Evolutionary conservation across 2,797 vertebrate genomes (phyloP).

Genomic region (Furcifer pardalis): DNA sequence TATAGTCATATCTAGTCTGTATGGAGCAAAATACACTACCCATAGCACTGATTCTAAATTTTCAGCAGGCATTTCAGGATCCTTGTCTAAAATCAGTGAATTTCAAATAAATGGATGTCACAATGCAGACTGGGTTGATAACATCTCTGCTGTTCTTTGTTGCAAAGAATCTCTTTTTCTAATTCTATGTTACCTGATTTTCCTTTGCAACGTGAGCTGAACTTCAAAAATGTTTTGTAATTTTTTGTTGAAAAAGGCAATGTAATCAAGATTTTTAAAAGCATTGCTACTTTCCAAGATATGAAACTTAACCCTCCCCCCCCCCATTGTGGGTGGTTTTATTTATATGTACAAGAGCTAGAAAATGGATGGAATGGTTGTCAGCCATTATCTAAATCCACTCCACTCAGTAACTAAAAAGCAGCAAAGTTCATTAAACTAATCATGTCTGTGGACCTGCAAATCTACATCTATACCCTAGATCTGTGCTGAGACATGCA

Average conservation of each 20-base stretch:
- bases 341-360: background rate
- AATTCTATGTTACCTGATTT: conserved; percentile 21
- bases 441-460: conserved; percentile 15
- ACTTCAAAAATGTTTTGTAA: background rate
- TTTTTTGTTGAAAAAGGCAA: background rate
- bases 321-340: conserved; percentile 9
- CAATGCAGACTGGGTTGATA: conserved; percentile 43
- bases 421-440: background rate
- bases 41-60: conserved; percentile 41
- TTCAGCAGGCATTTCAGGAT: conserved; percentile 25
- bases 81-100: background rate
- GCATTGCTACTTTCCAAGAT: conserved; percentile 23
- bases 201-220: conserved; percentile 42
- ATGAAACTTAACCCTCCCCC: conserved; percentile 31
- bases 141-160: conserved; percentile 39
- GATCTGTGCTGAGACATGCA: conserved; percentile 28
- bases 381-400: conserved; percentile 2
- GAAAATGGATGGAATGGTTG: background rate
- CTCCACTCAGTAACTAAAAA: conserved; percentile 14
- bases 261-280: conserved; percentile 17
- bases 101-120: conserved; percentile 25
- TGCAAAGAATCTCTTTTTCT: conserved; percentile 38
- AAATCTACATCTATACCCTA: background rate
- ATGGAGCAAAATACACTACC: conserved; percentile 44
- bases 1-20: conserved; percentile 41